Conservation (phyloP, 2,888 invertebrate species). For the Nemotelus pantherinus region DNA sequence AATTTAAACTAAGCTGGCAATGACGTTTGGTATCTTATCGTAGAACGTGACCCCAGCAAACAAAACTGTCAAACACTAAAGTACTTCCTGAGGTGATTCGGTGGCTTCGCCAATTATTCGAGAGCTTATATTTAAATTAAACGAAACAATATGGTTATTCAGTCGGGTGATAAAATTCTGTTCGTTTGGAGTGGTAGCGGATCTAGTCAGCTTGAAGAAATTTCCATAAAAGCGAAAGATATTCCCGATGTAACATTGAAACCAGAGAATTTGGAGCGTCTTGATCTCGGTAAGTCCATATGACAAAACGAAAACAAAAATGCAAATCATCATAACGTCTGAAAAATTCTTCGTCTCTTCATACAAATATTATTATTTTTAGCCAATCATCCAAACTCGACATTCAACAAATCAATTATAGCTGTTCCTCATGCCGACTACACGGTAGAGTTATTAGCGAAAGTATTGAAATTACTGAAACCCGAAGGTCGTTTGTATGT, state of each 20-base stretch:
- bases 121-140: neutral
- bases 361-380: conserved; percentile 26
- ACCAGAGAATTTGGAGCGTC: conserved; percentile 71
- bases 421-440: conserved; percentile 61
- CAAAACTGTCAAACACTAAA: conserved; percentile 5
- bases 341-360: neutral
- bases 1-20: neutral
- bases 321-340: conserved; percentile 15
- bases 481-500: conserved; percentile 71
- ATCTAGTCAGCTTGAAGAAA: conserved; percentile 66
- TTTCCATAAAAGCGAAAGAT: conserved; percentile 67
- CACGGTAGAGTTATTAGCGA: conserved; percentile 65
- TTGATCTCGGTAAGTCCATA: conserved; percentile 68
- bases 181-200: conserved; percentile 69
- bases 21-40: neutral
- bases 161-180: conserved; percentile 66
- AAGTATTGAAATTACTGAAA: conserved; percentile 71
- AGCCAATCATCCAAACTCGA: conserved; percentile 70
- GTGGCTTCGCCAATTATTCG: neutral
- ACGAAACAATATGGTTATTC: conserved; percentile 60
- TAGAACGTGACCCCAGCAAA: conserved; percentile 7
- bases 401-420: conserved; percentile 69
- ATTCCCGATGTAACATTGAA: conserved; percentile 67
- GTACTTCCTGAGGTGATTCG: neutral
- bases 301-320: conserved; percentile 49